phyloP scores from a whole-genome alignment of 2,888 invertebrate genomes.

The Drosophila incognita region DNA sequence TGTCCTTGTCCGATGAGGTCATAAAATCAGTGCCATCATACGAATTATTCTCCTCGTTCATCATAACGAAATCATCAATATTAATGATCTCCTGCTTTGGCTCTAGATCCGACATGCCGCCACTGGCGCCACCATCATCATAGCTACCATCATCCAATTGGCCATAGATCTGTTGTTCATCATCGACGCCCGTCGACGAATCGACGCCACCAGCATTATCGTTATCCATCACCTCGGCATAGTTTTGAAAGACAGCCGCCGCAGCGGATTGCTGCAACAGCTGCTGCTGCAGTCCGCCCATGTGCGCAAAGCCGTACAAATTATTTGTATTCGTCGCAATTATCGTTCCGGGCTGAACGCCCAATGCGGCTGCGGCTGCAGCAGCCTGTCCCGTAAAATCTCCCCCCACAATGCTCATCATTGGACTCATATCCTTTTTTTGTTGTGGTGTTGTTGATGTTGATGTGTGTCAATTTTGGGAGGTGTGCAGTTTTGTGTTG shows the following conservation, averaged over 20 bases:
- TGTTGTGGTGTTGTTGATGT: constrained; percentile 36
- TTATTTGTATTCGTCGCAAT: constrained; percentile 82
- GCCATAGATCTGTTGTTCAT: constrained; percentile 78
- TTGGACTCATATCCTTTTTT: constrained; percentile 85
- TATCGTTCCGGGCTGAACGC: constrained; percentile 82
- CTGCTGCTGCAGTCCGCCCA: constrained; percentile 84
- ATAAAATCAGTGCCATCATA: constrained; percentile 84
- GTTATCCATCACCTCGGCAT: constrained; percentile 80
- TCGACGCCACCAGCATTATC: constrained; percentile 57
- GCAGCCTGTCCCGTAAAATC: constrained; percentile 84
- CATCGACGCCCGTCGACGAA: constrained; percentile 47
- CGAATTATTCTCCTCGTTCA: constrained; percentile 84
- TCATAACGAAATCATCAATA: constrained; percentile 85
- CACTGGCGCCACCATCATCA: constrained; percentile 70
- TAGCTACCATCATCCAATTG: constrained; percentile 72
- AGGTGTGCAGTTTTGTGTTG: constrained; percentile 47
- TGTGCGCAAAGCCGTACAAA: constrained; percentile 83
- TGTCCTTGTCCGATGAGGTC: constrained; percentile 75
- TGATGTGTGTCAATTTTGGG: constrained; percentile 35
- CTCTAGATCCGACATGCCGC: constrained; percentile 76
- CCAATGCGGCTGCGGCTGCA: constrained; percentile 81
- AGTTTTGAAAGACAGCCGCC: constrained; percentile 83
- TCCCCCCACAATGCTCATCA: constrained; percentile 85
- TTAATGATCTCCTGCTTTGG: constrained; percentile 84
- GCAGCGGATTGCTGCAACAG: constrained; percentile 83